Evolutionary conservation across 2,797 vertebrate species (phyloP).

Genomic region (Malurus splendens): DNA sequence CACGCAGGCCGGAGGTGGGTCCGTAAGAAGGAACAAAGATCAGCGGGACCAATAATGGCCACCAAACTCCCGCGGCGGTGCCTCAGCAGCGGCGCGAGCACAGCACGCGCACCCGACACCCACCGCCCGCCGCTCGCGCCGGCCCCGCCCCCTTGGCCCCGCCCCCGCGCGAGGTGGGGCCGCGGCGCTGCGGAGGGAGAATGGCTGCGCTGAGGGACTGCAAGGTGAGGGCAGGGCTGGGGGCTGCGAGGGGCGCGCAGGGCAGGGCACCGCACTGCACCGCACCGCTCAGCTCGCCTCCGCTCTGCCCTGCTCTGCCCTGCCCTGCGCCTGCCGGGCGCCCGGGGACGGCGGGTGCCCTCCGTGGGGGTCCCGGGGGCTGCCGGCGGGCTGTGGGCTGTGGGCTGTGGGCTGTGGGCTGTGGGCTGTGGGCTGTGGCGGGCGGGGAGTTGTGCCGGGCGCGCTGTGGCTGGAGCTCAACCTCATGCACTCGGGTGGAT

Average conservation of each 20-base stretch:
- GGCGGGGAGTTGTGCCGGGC: background rate
- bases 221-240: background rate
- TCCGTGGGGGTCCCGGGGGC: no score
- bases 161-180: background rate
- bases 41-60: background rate
- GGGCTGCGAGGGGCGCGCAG: background rate
- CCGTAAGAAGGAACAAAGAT: background rate
- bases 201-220: background rate
- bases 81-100: accelerated
- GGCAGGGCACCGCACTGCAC: background rate
- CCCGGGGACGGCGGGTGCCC: background rate
- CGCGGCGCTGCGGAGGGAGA: accelerated
- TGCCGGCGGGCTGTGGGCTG: background rate
- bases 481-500: background rate
- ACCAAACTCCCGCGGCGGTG: background rate
- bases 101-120: background rate
- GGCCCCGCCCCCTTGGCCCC: background rate
- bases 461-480: background rate
- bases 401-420: no score
- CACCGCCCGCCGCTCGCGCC: background rate
- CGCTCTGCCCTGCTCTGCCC: background rate
- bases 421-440: no score
- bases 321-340: background rate
- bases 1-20: background rate
- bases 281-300: background rate